phyloP scores from a whole-genome alignment of 1,140 invertebrate genomes.

The Antheraea pernyi region DNA sequence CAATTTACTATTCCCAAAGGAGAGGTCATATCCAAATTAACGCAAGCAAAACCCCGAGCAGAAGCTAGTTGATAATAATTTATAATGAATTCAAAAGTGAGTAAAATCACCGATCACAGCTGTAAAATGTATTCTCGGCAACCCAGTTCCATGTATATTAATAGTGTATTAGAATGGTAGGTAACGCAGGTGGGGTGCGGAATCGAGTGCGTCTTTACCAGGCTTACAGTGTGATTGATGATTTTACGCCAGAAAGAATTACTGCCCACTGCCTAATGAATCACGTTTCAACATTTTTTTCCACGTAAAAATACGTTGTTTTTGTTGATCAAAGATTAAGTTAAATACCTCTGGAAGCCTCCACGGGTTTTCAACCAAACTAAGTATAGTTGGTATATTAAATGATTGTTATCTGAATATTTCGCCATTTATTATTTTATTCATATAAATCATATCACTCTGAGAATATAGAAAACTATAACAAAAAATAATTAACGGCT shows the following conservation, averaged over 20 bases:
- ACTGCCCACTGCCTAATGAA: slow-evolving; percentile 24
- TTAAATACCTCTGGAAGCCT: neutral
- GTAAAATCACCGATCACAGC: too few species aligned
- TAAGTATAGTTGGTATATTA: neutral
- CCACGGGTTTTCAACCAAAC: neutral
- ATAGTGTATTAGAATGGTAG: slow-evolving; percentile 22
- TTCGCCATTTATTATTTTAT: neutral
- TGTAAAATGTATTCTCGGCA: slow-evolving; percentile 4
- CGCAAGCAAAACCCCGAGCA: too few species aligned
- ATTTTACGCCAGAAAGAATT: slow-evolving; percentile 24
- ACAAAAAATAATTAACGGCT: too few species aligned
- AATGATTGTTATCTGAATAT: neutral
- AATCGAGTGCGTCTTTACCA: slow-evolving; percentile 22
- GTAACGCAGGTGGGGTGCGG: slow-evolving; percentile 24
- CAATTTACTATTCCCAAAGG: too few species aligned
- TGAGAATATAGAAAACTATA: neutral
- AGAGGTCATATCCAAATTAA: too few species aligned
- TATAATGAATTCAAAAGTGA: too few species aligned
- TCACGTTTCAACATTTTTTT: slow-evolving; percentile 14
- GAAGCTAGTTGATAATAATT: too few species aligned
- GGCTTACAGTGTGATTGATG: slow-evolving; percentile 25
- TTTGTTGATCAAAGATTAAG: slow-evolving; percentile 13
- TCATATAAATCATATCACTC: neutral
- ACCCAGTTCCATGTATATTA: slow-evolving; percentile 23
- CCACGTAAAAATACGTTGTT: slow-evolving; percentile 11